These are phyloP conservation scores for Trochalopteron elliotii DNA, from an alignment of 2,113 vertebrate species.

Conservation along the genomic window DNA sequence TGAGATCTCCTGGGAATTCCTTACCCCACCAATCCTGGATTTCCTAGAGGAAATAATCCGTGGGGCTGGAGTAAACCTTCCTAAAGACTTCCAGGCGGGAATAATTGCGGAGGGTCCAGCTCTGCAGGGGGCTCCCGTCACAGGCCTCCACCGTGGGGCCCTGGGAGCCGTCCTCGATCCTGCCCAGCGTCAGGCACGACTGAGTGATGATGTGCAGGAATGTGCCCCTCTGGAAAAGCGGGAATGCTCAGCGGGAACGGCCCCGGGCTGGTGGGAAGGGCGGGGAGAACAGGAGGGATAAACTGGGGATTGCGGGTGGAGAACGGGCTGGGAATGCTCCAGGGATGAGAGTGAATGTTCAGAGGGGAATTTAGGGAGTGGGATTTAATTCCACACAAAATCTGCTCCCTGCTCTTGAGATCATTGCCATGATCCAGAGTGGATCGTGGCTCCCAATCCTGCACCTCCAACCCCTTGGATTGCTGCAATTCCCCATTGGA, in stretches of 20 bases:
- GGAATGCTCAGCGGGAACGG: background rate
- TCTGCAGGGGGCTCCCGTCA: conserved; percentile 78
- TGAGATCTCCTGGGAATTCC: background rate
- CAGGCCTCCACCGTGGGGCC: conserved; percentile 89
- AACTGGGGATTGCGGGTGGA: background rate
- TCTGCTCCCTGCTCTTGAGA: background rate
- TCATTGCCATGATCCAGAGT: accelerated
- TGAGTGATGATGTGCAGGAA: conserved; percentile 92
- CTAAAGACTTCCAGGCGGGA: conserved; percentile 84
- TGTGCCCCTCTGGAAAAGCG: conserved; percentile 81
- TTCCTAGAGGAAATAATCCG: conserved; percentile 87
- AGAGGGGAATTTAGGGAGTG: accelerated
- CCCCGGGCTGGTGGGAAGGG: accelerated
- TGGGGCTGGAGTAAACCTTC: conserved; percentile 86
- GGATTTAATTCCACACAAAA: accelerated
- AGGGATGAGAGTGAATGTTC: accelerated
- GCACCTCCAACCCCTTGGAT: accelerated
- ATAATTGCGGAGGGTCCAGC: conserved; percentile 87
- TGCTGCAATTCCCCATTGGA: too few species aligned
- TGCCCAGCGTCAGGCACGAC: conserved; percentile 90
- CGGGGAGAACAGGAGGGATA: background rate
- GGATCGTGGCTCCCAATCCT: accelerated
- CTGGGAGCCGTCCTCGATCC: conserved; percentile 80
- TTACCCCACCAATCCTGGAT: accelerated
- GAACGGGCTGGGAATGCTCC: background rate